A percentile compares a stretch with the other conserved stretches of the same genome.
These are phyloP conservation scores for Athalia circularis DNA, from an alignment of 2,888 invertebrate species.

Conservation along the genomic window DNA sequence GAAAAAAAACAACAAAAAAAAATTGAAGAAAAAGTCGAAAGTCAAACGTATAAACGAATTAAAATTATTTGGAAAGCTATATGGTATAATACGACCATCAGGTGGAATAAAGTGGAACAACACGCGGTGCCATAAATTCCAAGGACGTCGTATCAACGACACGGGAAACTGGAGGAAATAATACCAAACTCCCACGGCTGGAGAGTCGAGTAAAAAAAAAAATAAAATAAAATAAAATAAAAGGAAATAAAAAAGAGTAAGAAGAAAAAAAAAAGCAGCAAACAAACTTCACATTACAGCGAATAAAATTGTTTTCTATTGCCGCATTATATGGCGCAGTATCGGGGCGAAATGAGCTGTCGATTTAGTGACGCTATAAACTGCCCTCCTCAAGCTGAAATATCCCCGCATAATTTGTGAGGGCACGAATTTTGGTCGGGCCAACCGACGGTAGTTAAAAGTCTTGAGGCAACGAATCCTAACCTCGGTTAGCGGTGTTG, in stretches of 20 bases:
- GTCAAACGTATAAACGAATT: too few relatives aligned
- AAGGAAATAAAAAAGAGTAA: not conserved
- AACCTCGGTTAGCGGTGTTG: constrained; percentile 44
- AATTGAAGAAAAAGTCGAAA: too few relatives aligned
- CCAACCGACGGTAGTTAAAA: constrained; percentile 24
- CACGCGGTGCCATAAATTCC: constrained; percentile 1
- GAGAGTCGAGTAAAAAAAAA: not conserved
- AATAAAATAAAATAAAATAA: not conserved
- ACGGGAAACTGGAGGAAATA: not conserved
- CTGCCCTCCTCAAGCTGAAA: not conserved
- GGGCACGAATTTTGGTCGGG: not conserved
- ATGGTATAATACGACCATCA: too few relatives aligned
- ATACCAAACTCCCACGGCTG: not conserved
- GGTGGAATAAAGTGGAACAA: not conserved
- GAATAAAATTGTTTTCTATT: not conserved
- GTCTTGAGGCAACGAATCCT: constrained; percentile 35
- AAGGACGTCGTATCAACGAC: not conserved
- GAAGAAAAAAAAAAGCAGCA: not conserved
- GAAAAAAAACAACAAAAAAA: too few relatives aligned
- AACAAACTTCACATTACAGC: not conserved
- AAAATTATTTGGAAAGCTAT: too few relatives aligned
- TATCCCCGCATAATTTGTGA: constrained; percentile 21
- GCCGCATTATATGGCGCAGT: not conserved
- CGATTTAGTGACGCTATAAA: not conserved
- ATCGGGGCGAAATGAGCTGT: not conserved